Conservation (phyloP, 2,797 vertebrate species). For the Anguilla pacifica region DNA sequence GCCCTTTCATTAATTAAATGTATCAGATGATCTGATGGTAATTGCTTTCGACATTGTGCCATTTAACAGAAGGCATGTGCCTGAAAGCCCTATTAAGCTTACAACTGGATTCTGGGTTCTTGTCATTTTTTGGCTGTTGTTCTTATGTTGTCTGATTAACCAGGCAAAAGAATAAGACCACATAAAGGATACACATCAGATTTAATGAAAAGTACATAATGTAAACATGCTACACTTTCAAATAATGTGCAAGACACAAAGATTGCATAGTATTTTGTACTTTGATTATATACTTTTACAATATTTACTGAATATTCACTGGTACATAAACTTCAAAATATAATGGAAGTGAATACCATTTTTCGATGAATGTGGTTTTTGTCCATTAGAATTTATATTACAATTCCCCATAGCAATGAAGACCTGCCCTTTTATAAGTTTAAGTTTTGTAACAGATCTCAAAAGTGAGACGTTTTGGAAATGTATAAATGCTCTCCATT, state of each 20-base stretch:
- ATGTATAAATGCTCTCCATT: not conserved
- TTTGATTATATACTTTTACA: conserved; percentile 2
- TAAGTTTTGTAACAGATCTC: not conserved
- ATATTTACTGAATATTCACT: not conserved
- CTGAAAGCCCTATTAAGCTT: not conserved
- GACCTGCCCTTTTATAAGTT: not conserved
- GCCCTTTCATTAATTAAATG: conserved; percentile 1
- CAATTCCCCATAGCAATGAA: not conserved
- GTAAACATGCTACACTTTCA: not conserved
- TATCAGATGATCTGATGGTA: conserved; percentile 25
- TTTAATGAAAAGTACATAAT: not conserved
- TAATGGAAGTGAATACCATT: not conserved
- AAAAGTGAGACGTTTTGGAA: not conserved
- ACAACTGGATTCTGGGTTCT: not conserved
- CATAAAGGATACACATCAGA: not conserved
- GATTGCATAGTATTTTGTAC: not conserved
- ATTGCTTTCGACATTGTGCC: conserved; percentile 24
- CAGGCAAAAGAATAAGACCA: not conserved
- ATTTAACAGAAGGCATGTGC: conserved; percentile 6
- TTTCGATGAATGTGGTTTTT: not conserved
- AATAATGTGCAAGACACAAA: not conserved
- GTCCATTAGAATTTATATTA: not conserved
- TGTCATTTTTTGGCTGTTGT: not conserved
- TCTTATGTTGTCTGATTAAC: not conserved
- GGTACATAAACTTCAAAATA: not conserved